phyloP scores from a whole-genome alignment of 2,113 vertebrate species.

The Apaloderma vittatum region DNA sequence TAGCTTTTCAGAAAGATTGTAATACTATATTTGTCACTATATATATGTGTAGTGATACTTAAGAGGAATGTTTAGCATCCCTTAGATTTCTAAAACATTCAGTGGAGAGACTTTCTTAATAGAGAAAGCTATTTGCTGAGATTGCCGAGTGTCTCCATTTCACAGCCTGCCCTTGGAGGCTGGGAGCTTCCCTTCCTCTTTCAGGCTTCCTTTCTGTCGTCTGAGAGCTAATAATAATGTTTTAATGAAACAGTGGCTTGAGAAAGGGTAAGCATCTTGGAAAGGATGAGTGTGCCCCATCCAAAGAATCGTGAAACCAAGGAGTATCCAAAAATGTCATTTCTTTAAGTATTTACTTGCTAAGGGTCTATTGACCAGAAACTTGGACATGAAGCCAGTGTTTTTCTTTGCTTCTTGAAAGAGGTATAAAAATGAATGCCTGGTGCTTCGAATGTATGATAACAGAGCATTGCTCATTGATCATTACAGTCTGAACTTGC shows the following conservation, averaged over 20 bases:
- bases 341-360: neutral
- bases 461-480: neutral
- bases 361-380: neutral
- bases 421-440: neutral
- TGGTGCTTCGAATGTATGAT: neutral
- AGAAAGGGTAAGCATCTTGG: neutral
- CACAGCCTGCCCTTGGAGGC: neutral
- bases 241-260: neutral
- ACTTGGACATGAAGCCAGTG: neutral
- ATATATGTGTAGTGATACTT: neutral
- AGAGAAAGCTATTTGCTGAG: neutral
- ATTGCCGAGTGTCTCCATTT: neutral
- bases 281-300: neutral
- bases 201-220: neutral
- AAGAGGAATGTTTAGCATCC: neutral
- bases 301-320: neutral
- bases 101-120: neutral
- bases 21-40: neutral
- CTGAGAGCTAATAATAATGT: neutral
- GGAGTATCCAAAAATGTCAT: neutral
- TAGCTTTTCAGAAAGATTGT: neutral
- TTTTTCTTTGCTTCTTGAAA: neutral
- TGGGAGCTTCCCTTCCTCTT: neutral
- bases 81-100: neutral
- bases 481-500: neutral